Conservation (phyloP, 2,888 invertebrate species). For the Penaeus monodon region DNA sequence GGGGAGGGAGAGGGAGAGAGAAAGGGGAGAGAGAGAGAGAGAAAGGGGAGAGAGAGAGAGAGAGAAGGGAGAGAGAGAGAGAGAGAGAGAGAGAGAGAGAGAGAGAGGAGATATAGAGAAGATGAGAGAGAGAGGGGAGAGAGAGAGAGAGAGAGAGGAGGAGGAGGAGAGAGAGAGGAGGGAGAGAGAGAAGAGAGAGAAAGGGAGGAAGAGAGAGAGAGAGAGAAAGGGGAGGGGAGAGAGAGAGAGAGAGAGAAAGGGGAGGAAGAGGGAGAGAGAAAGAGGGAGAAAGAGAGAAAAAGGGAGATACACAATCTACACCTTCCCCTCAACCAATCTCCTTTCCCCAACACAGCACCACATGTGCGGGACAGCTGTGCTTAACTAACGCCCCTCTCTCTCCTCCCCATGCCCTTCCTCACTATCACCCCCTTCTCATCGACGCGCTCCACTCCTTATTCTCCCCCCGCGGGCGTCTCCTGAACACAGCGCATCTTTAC, state of each 20-base stretch:
- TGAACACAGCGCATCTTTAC: no score
- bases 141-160: background rate
- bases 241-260: conserved; percentile 24
- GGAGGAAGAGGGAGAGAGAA: background rate
- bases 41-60: background rate
- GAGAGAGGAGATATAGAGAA: background rate
- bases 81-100: background rate
- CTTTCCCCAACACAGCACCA: no score
- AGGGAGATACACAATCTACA: no score
- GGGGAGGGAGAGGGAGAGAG: background rate
- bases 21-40: conserved; percentile 10
- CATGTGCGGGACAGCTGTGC: no score
- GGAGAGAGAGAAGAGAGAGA: background rate
- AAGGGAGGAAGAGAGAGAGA: background rate
- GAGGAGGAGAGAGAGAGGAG: background rate
- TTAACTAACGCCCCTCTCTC: no score
- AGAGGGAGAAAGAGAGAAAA: conserved; percentile 17
- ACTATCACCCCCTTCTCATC: no score
- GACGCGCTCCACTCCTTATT: no score
- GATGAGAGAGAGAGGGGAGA: background rate
- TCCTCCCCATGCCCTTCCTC: no score
- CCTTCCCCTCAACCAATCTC: no score
- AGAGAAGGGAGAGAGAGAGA: background rate
- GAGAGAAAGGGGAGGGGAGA: background rate
- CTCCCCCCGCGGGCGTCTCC: no score